Base-by-base conservation (phyloP, 2,888 invertebrate species). In the Labia minor region DNA sequence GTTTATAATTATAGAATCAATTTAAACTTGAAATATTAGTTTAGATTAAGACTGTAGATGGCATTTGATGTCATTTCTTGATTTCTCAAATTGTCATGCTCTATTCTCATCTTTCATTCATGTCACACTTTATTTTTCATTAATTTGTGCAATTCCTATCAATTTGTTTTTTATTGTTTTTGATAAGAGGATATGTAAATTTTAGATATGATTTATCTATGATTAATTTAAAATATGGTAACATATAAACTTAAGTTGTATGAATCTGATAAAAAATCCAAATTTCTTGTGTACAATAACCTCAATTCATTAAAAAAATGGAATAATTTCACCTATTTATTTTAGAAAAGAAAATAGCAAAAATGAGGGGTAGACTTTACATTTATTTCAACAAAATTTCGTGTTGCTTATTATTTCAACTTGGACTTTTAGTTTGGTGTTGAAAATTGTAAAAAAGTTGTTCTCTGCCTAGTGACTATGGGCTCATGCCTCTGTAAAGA, bases 401-500 rank as follows among this genome's bases (percentile, higher is more conserved):
- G 26, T 6, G 3, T 26, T 26, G 26, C 8, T 26, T 26, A 3
- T 26, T 26, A 26, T 26, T 26, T 3, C 26, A 26, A 26, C 8
- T 26, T 3, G 26, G 26, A 26, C 26, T 3, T 26, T 26, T 26
- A 8, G 3, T 26, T 26, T 26, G 26, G 26, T 26, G 8, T 3
- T 3, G 8, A 6, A 6, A 26, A 26, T 26, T 26, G n/a, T n/a
- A n/a, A n/a, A n/a, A n/a, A n/a, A n/a, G n/a, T n/a, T n/a, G n/a
- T n/a, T n/a, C n/a, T n/a, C n/a, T 26, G 26, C 26, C 4, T 26
- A 8, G 26, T n/a, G 21, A 62, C 16, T 19, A 90, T 91, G 90
- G 91, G 91, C 77, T 81, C 83, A 78, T 90, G 90, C 79, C 84
- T 88, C 77, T 88, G 89, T 76, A 89, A 87, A 77, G 83, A 86